Evolutionary conservation across 1,140 invertebrate genomes (phyloP).

Genomic region (Drosophila carrolli): DNA sequence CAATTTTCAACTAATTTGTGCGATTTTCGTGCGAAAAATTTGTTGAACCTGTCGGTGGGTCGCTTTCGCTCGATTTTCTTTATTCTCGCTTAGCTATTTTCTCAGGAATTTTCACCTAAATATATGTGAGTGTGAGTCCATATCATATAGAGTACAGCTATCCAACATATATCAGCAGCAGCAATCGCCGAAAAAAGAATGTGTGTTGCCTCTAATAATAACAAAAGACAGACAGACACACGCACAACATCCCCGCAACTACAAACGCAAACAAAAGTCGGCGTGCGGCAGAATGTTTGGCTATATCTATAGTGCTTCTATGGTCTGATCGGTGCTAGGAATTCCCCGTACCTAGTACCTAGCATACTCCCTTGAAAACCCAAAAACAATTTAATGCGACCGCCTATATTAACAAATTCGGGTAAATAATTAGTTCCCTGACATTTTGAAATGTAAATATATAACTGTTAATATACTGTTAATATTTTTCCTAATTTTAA

Average conservation of each 20-base stretch:
- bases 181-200: conserved; percentile 60
- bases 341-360: conserved; percentile 1
- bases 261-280: conserved; percentile 35
- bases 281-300: conserved; percentile 35
- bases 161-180: conserved; percentile 36
- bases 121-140: conserved; percentile 29
- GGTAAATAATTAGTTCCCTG: no score
- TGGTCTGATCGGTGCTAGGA: conserved; percentile 23
- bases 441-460: no score
- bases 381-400: no score
- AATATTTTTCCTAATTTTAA: no score
- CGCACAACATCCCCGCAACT: conserved; percentile 13
- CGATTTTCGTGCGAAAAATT: conserved; percentile 55
- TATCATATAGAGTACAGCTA: conserved; percentile 20
- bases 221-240: conserved; percentile 56
- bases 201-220: conserved; percentile 61
- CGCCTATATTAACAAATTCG: not conserved
- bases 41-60: conserved; percentile 52
- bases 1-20: conserved; percentile 63
- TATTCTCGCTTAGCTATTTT: conserved; percentile 61
- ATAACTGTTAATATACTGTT: no score
- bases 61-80: conserved; percentile 43
- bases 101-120: conserved; percentile 72
- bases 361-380: not conserved
- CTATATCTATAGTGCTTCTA: conserved; percentile 28